Conservation (phyloP, 1,140 invertebrate genomes). For the Lycorma delicatula region DNA sequence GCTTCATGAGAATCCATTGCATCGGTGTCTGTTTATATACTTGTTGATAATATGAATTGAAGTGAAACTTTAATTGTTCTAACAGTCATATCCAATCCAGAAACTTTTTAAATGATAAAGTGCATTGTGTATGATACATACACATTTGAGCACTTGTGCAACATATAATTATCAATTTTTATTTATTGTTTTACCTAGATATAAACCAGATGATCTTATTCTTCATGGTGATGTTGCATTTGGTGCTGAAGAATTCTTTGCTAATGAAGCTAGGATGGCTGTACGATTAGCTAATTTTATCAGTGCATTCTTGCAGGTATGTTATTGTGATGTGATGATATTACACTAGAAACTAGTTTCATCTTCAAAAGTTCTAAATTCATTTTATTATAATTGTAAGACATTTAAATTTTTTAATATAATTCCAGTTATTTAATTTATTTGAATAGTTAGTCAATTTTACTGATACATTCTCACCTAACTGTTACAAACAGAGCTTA, state of each 20-base stretch:
- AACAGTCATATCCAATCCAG: no score
- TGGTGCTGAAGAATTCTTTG: conserved; percentile 80
- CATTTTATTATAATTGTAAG: conserved; percentile 3
- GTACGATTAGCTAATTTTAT: conserved; percentile 90
- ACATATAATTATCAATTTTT: not conserved
- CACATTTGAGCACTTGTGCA: no score
- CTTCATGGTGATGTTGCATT: conserved; percentile 75
- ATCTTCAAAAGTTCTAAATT: not conserved
- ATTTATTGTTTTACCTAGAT: conserved; percentile 42
- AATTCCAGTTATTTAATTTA: conserved; percentile 2
- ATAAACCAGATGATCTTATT: conserved; percentile 58
- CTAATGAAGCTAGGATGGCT: conserved; percentile 93
- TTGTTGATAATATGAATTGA: no score
- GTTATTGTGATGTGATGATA: no score
- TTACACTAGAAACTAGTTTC: not conserved
- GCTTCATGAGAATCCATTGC: no score
- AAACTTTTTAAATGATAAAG: no score
- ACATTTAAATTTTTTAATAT: no score
- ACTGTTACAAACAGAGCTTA: no score
- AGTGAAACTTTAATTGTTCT: no score
- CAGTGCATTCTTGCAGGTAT: conserved; percentile 82
- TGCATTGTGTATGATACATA: no score
- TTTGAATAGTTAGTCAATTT: not conserved
- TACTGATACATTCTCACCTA: no score
- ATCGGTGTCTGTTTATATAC: no score